Evolutionary conservation across 2,797 vertebrate species (phyloP), one percentile per base, ranked within the genome.

Genomic region (Thalassophryne amazonica): DNA sequence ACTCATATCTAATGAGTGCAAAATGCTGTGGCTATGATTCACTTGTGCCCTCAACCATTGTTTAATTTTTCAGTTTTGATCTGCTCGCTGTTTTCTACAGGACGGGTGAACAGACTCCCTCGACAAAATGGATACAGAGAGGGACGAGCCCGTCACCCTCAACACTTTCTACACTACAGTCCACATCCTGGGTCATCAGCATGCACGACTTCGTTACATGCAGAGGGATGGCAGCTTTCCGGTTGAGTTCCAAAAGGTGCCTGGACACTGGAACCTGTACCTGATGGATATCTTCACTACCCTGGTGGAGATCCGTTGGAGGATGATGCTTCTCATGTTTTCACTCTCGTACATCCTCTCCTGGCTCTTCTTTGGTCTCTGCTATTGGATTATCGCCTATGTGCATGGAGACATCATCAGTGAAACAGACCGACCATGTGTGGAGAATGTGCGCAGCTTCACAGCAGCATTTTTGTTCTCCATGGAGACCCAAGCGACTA

Each of bases 201-300:
- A 65, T 2, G 48, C 61, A 25, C 70, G 6, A 10, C 77, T 85
- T 5, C 80, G 86, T 31, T 92, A 83, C 45, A 90, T 99, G 37
- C 89, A 92, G 50, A 97, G 93, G 60, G 95, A 98, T 4, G 97
- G 97, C 35, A 89, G 87, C 57, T 97, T 95, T 40, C 93, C 93
- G 0, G 94, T 98, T 41, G 86, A 89, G 53, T 94, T 99, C 77
- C 91, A 88, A 16, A 91, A 93, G 39, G 84, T 91, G 15, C 91
- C 93, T 0, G 90, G 91, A 2, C 85, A 94, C 21, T 98, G 95
- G 94, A 89, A 93, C 27, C 92, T 91, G 16, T 98, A 93, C 3
- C 75, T 97, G 25, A 81, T 82, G 1, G 97, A 99, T 85, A 94
- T 98, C 24, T 99, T 98, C 70, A 98, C 95, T 82, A 98, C 97